Percentiles rank a stretch among this genome's conserved stretches.
Conservation (phyloP, 2,113 vertebrate species). For the Dicaeum eximium region DNA sequence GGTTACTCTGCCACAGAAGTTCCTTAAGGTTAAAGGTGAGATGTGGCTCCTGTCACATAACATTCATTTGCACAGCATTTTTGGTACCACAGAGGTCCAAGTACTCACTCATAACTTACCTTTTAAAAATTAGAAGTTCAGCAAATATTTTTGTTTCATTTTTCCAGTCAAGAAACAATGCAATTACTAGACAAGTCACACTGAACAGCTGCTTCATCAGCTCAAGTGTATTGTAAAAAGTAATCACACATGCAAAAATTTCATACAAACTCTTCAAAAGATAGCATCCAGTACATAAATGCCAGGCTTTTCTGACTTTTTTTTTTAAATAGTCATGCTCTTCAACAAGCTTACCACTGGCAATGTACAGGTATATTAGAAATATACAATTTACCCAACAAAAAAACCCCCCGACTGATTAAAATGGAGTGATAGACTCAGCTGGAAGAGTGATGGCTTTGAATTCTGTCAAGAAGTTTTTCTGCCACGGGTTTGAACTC, state of each 20-base stretch:
- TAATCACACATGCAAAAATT: not conserved
- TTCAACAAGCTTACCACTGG: not conserved
- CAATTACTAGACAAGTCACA: not conserved
- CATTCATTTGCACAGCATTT: not conserved
- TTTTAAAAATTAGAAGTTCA: not conserved
- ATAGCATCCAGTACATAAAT: not conserved
- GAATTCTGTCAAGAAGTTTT: conserved; percentile 79
- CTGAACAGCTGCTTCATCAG: not conserved
- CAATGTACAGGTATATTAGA: not conserved
- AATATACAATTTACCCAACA: not conserved
- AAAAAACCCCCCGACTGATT: accelerated
- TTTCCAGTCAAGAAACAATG: not conserved
- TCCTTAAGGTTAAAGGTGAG: not conserved
- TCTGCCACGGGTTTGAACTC: conserved; percentile 89
- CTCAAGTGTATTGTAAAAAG: not conserved
- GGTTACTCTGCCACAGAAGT: not conserved
- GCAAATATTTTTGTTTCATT: not conserved
- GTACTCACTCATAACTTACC: not conserved
- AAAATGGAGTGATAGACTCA: conserved; percentile 22
- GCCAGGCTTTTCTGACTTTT: not conserved
- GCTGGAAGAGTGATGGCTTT: conserved; percentile 50
- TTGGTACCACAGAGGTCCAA: not conserved
- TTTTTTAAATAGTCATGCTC: not conserved
- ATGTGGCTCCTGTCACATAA: not conserved
- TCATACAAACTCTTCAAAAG: not conserved